These are phyloP conservation scores for Chrysolina haemoptera DNA, from an alignment of 2,888 invertebrate species.

Conservation along the genomic window DNA sequence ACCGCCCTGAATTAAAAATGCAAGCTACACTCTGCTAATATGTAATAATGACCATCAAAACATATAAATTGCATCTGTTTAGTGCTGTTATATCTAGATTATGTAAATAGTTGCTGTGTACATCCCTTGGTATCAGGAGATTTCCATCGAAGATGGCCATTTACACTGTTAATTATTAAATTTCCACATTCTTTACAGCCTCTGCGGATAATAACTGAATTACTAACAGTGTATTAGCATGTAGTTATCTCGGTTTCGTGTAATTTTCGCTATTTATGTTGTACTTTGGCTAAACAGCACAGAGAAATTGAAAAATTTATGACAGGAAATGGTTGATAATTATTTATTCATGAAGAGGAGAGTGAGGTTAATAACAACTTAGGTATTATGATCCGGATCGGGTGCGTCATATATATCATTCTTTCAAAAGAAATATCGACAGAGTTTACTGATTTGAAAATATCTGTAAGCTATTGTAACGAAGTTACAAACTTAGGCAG, in stretches of 20 bases:
- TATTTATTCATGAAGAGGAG: neutral
- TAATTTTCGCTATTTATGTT: conserved; percentile 31
- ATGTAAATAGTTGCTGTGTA: conserved; percentile 21
- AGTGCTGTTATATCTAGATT: conserved; percentile 28
- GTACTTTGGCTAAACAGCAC: conserved; percentile 12
- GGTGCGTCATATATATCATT: too few relatives aligned
- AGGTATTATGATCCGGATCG: too few relatives aligned
- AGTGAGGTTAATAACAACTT: too few relatives aligned
- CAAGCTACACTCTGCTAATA: conserved; percentile 36
- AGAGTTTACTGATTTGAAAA: too few relatives aligned
- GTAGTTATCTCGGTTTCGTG: conserved; percentile 22
- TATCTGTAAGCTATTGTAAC: too few relatives aligned
- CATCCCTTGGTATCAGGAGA: conserved; percentile 28
- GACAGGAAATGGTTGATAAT: neutral
- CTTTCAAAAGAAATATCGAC: too few relatives aligned
- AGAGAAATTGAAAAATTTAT: neutral
- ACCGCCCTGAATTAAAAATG: conserved; percentile 33
- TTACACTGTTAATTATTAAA: conserved; percentile 39
- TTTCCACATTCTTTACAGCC: conserved; percentile 34
- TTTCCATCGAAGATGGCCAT: conserved; percentile 40
- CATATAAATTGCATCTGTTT: conserved; percentile 32
- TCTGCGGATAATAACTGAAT: conserved; percentile 35
- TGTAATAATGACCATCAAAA: conserved; percentile 38
- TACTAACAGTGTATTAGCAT: conserved; percentile 35
- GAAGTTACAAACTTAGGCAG: too few relatives aligned